Conservation (phyloP, 1,140 invertebrate species). For the Galendromus occidentalis region DNA sequence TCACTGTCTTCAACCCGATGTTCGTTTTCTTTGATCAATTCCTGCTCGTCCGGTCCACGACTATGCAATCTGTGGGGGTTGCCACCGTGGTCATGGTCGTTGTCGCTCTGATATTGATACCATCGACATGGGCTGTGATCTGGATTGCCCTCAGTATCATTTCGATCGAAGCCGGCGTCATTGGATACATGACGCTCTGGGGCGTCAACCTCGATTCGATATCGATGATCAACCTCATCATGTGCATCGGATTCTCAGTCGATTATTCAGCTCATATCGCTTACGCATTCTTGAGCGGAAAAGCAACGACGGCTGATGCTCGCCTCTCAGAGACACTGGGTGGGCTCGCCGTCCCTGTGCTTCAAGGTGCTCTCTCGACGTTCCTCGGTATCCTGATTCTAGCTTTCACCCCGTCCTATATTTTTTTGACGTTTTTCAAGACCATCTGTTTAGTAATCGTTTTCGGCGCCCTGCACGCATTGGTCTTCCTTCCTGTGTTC, state of each 20-base stretch:
- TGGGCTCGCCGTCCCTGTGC: conserved; percentile 71
- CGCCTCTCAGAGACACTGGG: conserved; percentile 65
- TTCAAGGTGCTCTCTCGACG: conserved; percentile 80
- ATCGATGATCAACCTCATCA: conserved; percentile 95
- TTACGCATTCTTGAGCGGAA: conserved; percentile 79
- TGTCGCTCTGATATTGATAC: conserved; percentile 88
- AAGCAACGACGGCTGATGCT: conserved; percentile 30
- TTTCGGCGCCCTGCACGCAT: conserved; percentile 76
- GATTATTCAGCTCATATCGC: conserved; percentile 94
- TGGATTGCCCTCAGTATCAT: conserved; percentile 90
- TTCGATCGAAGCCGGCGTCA: conserved; percentile 79
- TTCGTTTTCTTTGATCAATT: conserved; percentile 91
- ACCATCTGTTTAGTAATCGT: conserved; percentile 90
- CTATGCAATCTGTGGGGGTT: conserved; percentile 74
- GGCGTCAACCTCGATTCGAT: conserved; percentile 84
- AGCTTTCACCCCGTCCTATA: conserved; percentile 74
- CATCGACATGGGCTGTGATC: conserved; percentile 70
- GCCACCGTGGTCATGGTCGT: conserved; percentile 85
- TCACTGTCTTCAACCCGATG: conserved; percentile 78
- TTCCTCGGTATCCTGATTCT: conserved; percentile 72
- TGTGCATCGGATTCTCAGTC: conserved; percentile 95
- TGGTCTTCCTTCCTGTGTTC: conserved; percentile 74
- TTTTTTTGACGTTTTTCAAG: conserved; percentile 95
- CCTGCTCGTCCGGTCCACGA: conserved; percentile 71
- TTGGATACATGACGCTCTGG: conserved; percentile 91